Conservation (phyloP, 2,113 vertebrate species). For the Apteryx owenii region DNA sequence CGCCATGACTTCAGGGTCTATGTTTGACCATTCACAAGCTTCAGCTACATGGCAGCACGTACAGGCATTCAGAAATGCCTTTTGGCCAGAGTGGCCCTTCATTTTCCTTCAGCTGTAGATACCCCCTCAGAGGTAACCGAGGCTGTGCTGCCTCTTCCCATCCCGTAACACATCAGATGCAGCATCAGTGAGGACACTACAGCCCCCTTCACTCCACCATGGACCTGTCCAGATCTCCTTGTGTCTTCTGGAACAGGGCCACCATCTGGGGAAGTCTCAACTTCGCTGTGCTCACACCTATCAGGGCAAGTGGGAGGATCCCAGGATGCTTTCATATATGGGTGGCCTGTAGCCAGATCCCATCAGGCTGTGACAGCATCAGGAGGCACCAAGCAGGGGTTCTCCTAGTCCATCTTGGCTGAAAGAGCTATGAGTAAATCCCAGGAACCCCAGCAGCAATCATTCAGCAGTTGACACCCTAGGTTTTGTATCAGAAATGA, state of each 20-base stretch:
- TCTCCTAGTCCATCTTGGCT: background rate
- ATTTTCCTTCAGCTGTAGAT: background rate
- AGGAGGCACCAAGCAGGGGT: background rate
- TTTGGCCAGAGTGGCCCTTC: background rate
- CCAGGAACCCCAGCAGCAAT: background rate
- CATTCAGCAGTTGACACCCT: background rate
- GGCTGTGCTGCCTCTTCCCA: background rate
- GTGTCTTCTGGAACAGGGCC: background rate
- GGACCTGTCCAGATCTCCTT: background rate
- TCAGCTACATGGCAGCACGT: background rate
- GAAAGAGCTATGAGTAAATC: background rate
- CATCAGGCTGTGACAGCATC: background rate
- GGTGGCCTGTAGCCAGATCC: background rate
- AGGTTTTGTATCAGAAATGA: background rate
- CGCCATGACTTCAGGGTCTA: background rate
- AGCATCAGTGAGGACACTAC: background rate
- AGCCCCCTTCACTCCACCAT: fast-evolving
- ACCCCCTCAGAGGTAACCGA: too few relatives aligned
- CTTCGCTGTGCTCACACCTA: background rate
- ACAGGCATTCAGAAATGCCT: background rate
- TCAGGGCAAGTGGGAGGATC: background rate
- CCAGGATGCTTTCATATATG: background rate
- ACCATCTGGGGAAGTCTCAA: background rate
- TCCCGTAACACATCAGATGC: fast-evolving
- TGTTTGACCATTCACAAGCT: background rate